These are phyloP conservation scores for Cataglyphis albicans DNA, from an alignment of 2,888 invertebrate genomes.

Conservation along the genomic window DNA sequence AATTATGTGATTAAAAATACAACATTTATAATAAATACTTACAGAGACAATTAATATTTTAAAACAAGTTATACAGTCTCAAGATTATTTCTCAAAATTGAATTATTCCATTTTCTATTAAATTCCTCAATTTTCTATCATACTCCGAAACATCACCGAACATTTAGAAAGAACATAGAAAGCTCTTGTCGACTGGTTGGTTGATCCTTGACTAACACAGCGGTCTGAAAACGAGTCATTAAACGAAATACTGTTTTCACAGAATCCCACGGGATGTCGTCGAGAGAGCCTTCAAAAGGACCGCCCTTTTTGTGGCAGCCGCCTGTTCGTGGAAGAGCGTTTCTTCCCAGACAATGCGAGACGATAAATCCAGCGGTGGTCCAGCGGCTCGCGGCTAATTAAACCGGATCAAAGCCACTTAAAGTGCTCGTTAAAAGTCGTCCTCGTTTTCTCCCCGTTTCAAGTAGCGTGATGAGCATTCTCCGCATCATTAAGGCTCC, in stretches of 20 bases:
- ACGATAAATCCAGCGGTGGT: constrained; percentile 38
- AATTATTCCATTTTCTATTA: not conserved
- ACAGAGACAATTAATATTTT: not conserved
- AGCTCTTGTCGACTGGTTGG: not conserved
- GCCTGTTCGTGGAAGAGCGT: constrained; percentile 44
- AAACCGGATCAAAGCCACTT: constrained; percentile 59
- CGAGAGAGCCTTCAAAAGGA: constrained; percentile 39
- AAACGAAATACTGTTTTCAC: not conserved
- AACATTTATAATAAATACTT: not conserved
- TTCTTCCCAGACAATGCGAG: constrained; percentile 20
- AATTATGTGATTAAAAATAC: not conserved
- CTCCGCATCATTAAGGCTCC: not conserved
- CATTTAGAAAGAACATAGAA: not conserved
- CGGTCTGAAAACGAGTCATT: constrained; percentile 1
- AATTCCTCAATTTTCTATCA: not conserved
- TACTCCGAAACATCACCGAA: not conserved
- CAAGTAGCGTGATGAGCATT: not conserved
- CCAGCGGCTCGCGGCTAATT: constrained; percentile 60
- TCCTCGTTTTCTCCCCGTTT: not conserved
- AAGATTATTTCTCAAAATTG: not conserved
- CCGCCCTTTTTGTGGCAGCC: constrained; percentile 32
- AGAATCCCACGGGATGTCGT: constrained; percentile 45
- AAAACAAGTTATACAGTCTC: not conserved
- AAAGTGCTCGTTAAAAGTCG: constrained; percentile 36
- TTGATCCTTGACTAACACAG: not conserved